Conservation (phyloP, 2,113 vertebrate species). For the Gymnobelideus leadbeateri region DNA sequence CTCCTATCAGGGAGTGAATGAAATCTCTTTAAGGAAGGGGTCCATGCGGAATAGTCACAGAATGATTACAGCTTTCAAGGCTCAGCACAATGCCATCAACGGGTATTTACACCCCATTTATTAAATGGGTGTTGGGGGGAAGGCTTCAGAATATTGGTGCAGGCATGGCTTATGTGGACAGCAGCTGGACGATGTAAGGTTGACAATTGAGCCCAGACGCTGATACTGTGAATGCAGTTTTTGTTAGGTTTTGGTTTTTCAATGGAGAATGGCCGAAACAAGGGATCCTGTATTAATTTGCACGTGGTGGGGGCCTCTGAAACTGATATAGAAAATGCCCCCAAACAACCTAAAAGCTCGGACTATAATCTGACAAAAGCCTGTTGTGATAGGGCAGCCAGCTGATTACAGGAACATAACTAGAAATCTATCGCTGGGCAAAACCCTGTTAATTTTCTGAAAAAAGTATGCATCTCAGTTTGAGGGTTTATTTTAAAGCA, state of each 20-base stretch:
- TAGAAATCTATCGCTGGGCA: not conserved
- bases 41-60: conserved; percentile 55
- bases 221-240: not conserved
- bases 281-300: not conserved
- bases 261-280: not conserved
- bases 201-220: not conserved
- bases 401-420: not conserved
- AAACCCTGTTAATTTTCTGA: conserved; percentile 2
- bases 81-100: conserved; percentile 55
- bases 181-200: not conserved
- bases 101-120: not conserved
- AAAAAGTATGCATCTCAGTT: not conserved
- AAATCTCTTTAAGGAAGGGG: conserved; percentile 16
- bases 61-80: conserved; percentile 50
- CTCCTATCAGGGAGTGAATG: conserved; percentile 20
- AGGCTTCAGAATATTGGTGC: not conserved
- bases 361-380: not conserved
- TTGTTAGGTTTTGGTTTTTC: conserved; percentile 14
- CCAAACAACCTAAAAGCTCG: not conserved
- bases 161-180: conserved; percentile 11
- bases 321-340: not conserved
- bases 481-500: not conserved
- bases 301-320: not conserved
- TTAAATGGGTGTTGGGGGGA: conserved; percentile 27
- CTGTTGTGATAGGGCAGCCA: not conserved